A percentile compares a stretch with the other conserved stretches of the same genome.
Conservation (phyloP, 2,797 vertebrate genomes). For the Darevskia mixta region DNA sequence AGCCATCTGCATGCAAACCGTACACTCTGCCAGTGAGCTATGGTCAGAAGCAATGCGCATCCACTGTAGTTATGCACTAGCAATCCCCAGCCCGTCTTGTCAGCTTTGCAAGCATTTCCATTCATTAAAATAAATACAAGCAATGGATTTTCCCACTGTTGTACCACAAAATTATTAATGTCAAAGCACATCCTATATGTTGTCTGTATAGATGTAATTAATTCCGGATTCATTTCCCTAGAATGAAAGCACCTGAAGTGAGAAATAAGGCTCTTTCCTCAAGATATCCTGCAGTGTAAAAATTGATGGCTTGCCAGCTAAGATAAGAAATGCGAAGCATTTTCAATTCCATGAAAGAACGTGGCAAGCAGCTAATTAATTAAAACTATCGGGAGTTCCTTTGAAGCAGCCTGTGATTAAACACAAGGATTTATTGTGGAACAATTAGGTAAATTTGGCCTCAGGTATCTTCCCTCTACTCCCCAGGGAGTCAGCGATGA, state of each 20-base stretch:
- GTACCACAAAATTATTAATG: slow-evolving; percentile 24
- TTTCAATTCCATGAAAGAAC: slow-evolving; percentile 58
- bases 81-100: not conserved
- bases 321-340: slow-evolving; percentile 49
- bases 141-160: slow-evolving; percentile 11
- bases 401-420: slow-evolving; percentile 71
- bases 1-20: not conserved
- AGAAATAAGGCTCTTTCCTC: slow-evolving; percentile 12
- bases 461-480: slow-evolving; percentile 48
- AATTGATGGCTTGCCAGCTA: slow-evolving; percentile 33
- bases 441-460: slow-evolving; percentile 72
- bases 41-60: not conserved
- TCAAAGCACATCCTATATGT: slow-evolving; percentile 38
- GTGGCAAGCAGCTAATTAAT: slow-evolving; percentile 66
- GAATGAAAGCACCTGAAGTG: slow-evolving; percentile 33
- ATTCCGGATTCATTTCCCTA: slow-evolving; percentile 46
- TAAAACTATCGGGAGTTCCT: slow-evolving; percentile 62
- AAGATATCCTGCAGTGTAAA: not conserved
- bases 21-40: not conserved
- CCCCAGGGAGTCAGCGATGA: slow-evolving; percentile 39
- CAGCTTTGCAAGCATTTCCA: not conserved
- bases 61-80: not conserved
- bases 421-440: slow-evolving; percentile 61
- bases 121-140: slow-evolving; percentile 12
- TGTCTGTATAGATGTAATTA: slow-evolving; percentile 42